Base-by-base conservation (phyloP, 2,797 vertebrate species). In the Thaleichthys pacificus region DNA sequence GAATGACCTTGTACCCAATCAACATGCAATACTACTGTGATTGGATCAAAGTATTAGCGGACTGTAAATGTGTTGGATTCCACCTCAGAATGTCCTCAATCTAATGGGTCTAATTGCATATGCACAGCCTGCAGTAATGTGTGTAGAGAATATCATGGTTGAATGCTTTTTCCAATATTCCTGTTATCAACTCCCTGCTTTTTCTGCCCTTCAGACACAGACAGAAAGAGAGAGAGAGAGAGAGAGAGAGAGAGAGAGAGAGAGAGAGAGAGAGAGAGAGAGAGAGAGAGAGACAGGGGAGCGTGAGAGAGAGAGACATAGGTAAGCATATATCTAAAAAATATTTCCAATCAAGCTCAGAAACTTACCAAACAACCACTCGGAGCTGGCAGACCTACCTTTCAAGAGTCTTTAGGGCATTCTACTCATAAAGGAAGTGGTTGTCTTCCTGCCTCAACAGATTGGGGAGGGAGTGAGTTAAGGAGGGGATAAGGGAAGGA, bases 371-470 rank as follows among this genome's bases (percentile, higher is more conserved):
- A 28, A 42, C 1, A 71, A 12, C 22, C 28, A 15, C 74, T 68
- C 14, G n/a, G 22, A 21, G 7, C 62, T 24, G 63, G 22, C 57
- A 65, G 24, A 28, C 30, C 47, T 61, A 49, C 57, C 21, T 42
- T 58, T 28, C 57, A 24, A 11, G 51, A 62, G 61, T 67, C 58
- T 62, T 51, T 15, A 28, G 24, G 58, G 15, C 56, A 56, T 56
- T 12, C 5, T 12, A 56, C 47, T 49, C 21, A 68, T 38, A 32
- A 15, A 68, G 49, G 24, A 58, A 58, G 60, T 14, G n/a, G 19
- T 58, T 65, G 64, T 61, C 24, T 60, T 58, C 35, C 58, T 12
- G 60, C 61, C 49, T 69, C 60, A 28, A 51, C 62, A 47, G 28
- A 65, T 56, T 32, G n/a, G 14, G 5, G 47, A 11, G 0, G 49